These are phyloP conservation scores for Caenorhabditis briggsae DNA, from an alignment of 1,140 invertebrate species.

Conservation along the genomic window DNA sequence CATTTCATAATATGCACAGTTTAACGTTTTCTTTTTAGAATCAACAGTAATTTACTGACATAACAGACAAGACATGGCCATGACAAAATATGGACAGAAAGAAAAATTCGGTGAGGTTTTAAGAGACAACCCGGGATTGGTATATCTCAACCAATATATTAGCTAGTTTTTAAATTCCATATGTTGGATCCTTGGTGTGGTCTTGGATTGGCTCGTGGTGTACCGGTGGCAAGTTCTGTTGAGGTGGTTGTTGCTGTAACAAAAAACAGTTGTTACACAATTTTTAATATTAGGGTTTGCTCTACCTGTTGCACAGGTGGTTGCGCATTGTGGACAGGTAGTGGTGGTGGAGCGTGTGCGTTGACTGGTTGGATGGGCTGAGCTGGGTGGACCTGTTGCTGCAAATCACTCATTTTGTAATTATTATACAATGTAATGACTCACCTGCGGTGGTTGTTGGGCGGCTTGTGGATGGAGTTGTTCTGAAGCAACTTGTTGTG, in stretches of 20 bases:
- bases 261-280: neutral
- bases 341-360: slow-evolving; percentile 34
- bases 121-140: neutral
- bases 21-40: neutral
- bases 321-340: slow-evolving; percentile 46
- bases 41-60: slow-evolving; percentile 25
- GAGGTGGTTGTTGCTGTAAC: neutral
- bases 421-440: neutral
- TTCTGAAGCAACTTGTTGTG: slow-evolving; percentile 56
- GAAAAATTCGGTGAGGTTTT: neutral
- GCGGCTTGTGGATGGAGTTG: slow-evolving; percentile 54
- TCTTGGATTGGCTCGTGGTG: slow-evolving; percentile 63
- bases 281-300: slow-evolving; percentile 21
- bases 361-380: slow-evolving; percentile 82
- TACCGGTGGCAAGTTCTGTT: slow-evolving; percentile 32
- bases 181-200: slow-evolving; percentile 58
- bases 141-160: neutral
- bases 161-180: slow-evolving; percentile 50
- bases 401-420: neutral
- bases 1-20: slow-evolving; percentile 33
- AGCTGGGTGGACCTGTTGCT: slow-evolving; percentile 47
- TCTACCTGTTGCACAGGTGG: slow-evolving; percentile 70
- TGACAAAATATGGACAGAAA: neutral
- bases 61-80: slow-evolving; percentile 51
- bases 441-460: slow-evolving; percentile 49